Percentiles rank a stretch among this genome's conserved stretches.
Conservation (phyloP, 2,113 vertebrate genomes). For the Polypterus bichir region DNA sequence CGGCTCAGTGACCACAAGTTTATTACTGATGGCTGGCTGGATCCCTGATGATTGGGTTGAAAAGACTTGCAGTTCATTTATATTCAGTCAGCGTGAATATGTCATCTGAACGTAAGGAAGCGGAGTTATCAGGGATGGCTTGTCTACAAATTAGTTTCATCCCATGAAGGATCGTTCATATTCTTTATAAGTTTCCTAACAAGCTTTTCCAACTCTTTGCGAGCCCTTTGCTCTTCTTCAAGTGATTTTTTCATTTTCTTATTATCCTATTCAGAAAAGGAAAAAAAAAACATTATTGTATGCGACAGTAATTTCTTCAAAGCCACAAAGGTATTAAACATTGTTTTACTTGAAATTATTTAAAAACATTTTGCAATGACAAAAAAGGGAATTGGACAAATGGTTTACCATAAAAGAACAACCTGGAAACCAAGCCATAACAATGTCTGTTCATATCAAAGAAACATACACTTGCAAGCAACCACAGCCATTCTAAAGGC, state of each 20-base stretch:
- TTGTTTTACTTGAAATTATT: too few species aligned
- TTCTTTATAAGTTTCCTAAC: slow-evolving; percentile 83
- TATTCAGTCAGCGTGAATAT: too few species aligned
- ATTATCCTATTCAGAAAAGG: slow-evolving; percentile 62
- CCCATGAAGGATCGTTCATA: slow-evolving; percentile 89
- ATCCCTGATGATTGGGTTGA: not conserved
- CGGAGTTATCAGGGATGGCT: not conserved
- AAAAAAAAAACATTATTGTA: slow-evolving; percentile 9
- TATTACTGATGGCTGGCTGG: not conserved
- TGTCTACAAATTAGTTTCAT: slow-evolving; percentile 87
- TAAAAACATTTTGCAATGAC: too few species aligned
- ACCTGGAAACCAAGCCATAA: too few species aligned
- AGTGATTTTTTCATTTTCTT: slow-evolving; percentile 93
- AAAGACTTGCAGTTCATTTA: too few species aligned
- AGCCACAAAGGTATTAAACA: too few species aligned
- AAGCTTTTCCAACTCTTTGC: slow-evolving; percentile 86
- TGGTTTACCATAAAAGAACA: too few species aligned
- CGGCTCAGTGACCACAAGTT: not conserved
- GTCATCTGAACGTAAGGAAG: too few species aligned
- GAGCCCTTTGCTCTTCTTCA: slow-evolving; percentile 87
- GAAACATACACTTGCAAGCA: too few species aligned
- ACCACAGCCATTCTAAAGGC: too few species aligned
- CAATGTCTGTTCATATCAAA: too few species aligned
- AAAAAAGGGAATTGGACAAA: too few species aligned
- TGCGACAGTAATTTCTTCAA: not conserved